Percentiles rank a stretch among this genome's conserved stretches.
Evolutionary conservation across 2,113 vertebrate species (phyloP).

Genomic region (Alligator mississippiensis): DNA sequence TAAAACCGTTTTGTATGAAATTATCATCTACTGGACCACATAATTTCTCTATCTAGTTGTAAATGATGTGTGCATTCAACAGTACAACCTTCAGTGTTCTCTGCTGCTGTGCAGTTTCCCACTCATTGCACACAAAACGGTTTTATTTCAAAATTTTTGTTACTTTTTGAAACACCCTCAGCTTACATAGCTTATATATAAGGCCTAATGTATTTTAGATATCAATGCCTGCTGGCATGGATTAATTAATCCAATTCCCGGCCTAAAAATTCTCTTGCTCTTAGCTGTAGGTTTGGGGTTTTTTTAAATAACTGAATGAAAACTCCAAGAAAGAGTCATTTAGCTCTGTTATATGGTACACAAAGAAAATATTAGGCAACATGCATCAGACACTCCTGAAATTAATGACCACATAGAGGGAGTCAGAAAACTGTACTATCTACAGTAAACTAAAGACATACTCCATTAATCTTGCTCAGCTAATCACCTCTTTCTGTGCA

Average conservation of each 20-base stretch:
- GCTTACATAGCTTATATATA: neutral
- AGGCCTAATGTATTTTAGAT: neutral
- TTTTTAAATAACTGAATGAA: neutral
- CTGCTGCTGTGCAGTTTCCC: too few species aligned
- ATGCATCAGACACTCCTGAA: neutral
- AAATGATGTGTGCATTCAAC: too few species aligned
- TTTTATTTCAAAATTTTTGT: too few species aligned
- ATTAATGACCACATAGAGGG: neutral
- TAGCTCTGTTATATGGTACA: neutral
- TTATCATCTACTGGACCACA: too few species aligned
- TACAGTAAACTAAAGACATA: neutral
- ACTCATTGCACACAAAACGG: too few species aligned
- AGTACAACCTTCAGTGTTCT: too few species aligned
- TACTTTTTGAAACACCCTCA: too few species aligned
- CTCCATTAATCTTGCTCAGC: neutral
- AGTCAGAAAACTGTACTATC: neutral
- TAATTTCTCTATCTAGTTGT: too few species aligned
- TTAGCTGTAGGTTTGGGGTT: neutral
- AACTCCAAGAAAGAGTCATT: neutral
- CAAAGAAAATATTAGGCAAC: neutral
- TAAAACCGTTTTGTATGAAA: too few species aligned
- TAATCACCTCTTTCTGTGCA: neutral
- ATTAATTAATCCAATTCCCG: neutral
- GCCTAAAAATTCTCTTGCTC: neutral
- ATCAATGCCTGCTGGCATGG: neutral